These are phyloP conservation scores for Apus apus DNA, from an alignment of 2,113 vertebrate species.

Conservation along the genomic window DNA sequence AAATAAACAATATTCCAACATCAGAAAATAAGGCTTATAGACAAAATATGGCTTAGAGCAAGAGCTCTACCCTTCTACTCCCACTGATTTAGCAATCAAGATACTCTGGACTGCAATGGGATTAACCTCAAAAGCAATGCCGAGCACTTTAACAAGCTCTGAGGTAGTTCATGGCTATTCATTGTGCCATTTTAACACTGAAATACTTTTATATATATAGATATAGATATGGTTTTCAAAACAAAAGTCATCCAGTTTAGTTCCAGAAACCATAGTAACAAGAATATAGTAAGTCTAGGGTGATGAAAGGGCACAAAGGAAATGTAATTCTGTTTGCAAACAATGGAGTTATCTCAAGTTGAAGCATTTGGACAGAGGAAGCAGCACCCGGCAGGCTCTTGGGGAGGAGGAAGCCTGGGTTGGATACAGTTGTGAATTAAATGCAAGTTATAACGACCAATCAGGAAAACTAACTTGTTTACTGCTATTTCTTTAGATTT, in stretches of 20 bases:
- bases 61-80: background rate
- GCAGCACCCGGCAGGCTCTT: background rate
- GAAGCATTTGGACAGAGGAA: background rate
- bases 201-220: background rate
- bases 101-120: background rate
- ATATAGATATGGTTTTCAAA: background rate
- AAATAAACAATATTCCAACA: background rate
- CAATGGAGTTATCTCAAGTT: background rate
- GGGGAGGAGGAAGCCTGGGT: background rate
- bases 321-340: background rate
- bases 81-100: background rate
- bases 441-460: background rate
- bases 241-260: background rate
- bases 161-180: background rate
- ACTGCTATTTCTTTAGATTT: background rate
- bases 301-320: background rate
- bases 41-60: background rate
- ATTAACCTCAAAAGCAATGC: slow-evolving; percentile 19
- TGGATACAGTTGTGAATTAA: slow-evolving; percentile 3
- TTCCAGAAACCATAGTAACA: slow-evolving; percentile 8
- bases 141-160: slow-evolving; percentile 19
- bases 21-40: background rate
- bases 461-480: background rate
- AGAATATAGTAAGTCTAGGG: background rate
- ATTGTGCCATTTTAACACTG: background rate